phyloP scores from a whole-genome alignment of 2,797 vertebrate species.

The Eleutherodactylus coqui region DNA sequence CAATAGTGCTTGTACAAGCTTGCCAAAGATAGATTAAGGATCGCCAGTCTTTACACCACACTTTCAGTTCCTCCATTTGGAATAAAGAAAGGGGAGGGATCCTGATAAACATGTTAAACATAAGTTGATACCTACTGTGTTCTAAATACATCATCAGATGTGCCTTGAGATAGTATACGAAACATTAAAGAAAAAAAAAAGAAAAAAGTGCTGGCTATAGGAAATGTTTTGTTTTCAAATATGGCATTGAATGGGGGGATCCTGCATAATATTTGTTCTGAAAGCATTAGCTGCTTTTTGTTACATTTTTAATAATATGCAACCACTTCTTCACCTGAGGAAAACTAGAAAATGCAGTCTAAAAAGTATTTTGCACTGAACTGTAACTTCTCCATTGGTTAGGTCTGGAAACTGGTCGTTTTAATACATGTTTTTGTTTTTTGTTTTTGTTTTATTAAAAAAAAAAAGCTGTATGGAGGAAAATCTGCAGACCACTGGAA shows the following conservation, averaged over 20 bases:
- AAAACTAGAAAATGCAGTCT: slow-evolving; percentile 90
- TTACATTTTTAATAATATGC: slow-evolving; percentile 98
- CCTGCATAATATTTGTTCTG: slow-evolving; percentile 87
- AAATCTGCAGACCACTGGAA: slow-evolving; percentile 84
- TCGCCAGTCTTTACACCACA: slow-evolving; percentile 90
- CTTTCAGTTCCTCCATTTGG: slow-evolving; percentile 90
- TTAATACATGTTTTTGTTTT: slow-evolving; percentile 80
- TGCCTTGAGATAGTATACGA: slow-evolving; percentile 99
- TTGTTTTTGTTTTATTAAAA: slow-evolving; percentile 39
- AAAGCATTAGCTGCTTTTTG: slow-evolving; percentile 98
- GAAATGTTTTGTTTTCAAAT: slow-evolving; percentile 88
- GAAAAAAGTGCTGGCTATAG: slow-evolving; percentile 89
- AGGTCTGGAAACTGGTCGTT: slow-evolving; percentile 94
- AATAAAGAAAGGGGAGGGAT: slow-evolving; percentile 86
- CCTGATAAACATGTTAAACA: slow-evolving; percentile 84
- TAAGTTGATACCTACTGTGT: slow-evolving; percentile 88
- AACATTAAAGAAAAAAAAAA: slow-evolving; percentile 86
- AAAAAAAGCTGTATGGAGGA: slow-evolving; percentile 80
- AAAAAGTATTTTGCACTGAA: slow-evolving; percentile 98
- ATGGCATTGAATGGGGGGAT: slow-evolving; percentile 79
- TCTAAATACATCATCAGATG: slow-evolving; percentile 95
- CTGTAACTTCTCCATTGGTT: slow-evolving; percentile 91
- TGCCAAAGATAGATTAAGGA: slow-evolving; percentile 99
- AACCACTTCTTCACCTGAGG: slow-evolving; percentile 96
- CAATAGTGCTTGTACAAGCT: slow-evolving; percentile 98